Evolutionary conservation across 2,888 invertebrate species (phyloP).

Genomic region (Cynaeus angustus): DNA sequence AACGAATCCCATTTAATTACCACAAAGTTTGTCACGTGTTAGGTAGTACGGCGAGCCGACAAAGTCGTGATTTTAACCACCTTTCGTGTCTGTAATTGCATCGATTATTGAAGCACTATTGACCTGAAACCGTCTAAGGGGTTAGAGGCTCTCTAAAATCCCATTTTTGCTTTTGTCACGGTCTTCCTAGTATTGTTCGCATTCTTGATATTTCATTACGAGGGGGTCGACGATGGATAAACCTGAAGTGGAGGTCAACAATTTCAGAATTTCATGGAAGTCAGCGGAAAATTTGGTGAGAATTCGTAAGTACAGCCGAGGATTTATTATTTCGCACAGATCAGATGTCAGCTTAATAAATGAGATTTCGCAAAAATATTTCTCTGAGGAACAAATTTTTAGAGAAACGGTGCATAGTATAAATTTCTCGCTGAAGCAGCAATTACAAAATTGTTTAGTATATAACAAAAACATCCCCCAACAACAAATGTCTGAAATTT

Average conservation of each 20-base stretch:
- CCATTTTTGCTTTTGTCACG: conserved; percentile 18
- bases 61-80: conserved; percentile 27
- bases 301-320: conserved; percentile 3
- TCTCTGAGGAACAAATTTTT: too few relatives aligned
- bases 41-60: background rate
- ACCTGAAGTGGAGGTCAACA: conserved; percentile 2
- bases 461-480: too few relatives aligned
- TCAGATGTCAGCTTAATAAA: too few relatives aligned
- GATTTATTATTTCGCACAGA: background rate
- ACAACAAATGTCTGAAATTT: too few relatives aligned
- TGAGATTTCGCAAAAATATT: too few relatives aligned
- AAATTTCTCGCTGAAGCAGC: too few relatives aligned
- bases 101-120: conserved; percentile 47
- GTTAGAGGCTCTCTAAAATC: conserved; percentile 16
- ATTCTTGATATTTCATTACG: conserved; percentile 37
- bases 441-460: too few relatives aligned
- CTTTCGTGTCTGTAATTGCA: conserved; percentile 45
- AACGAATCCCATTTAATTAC: conserved; percentile 8
- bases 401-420: too few relatives aligned
- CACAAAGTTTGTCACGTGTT: conserved; percentile 6
- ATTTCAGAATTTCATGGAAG: background rate
- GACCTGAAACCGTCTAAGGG: too few relatives aligned
- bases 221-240: conserved; percentile 12
- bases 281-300: conserved; percentile 3
- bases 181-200: conserved; percentile 29